These are phyloP conservation scores for Acropora tenuis DNA, from an alignment of 64 coral and sea anemone species.

Conservation along the genomic window DNA sequence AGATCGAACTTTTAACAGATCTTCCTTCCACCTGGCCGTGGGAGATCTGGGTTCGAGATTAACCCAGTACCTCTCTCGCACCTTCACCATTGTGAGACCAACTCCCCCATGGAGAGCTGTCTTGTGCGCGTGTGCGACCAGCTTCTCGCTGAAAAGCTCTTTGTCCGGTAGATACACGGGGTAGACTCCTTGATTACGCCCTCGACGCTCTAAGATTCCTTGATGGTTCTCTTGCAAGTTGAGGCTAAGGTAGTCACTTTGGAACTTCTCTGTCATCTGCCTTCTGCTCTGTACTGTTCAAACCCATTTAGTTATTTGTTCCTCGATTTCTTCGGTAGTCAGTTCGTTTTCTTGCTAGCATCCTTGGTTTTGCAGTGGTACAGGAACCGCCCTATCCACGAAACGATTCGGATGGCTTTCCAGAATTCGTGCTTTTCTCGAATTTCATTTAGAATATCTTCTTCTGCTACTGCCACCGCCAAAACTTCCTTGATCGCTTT, in stretches of 20 bases:
- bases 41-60: too few relatives aligned
- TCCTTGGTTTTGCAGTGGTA: constrained; percentile 6
- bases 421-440: constrained; percentile 29
- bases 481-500: constrained; percentile 41
- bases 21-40: too few relatives aligned
- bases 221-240: background rate
- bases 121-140: constrained; percentile 42
- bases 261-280: background rate
- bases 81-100: background rate
- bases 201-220: constrained; percentile 30
- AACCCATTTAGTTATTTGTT: too few relatives aligned
- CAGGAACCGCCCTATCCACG: constrained; percentile 30
- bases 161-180: constrained; percentile 47
- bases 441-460: constrained; percentile 51
- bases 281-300: too few relatives aligned
- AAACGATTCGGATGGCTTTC: constrained; percentile 47
- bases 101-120: constrained; percentile 57
- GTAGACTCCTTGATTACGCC: constrained; percentile 29
- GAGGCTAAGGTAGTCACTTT: too few relatives aligned
- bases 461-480: constrained; percentile 43
- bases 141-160: constrained; percentile 25
- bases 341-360: constrained; percentile 8
- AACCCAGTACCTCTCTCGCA: constrained; percentile 40
- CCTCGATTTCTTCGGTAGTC: constrained; percentile 47
- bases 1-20: too few relatives aligned